phyloP scores from a whole-genome alignment of 2,888 invertebrate species.

The Frankliniella fusca region DNA sequence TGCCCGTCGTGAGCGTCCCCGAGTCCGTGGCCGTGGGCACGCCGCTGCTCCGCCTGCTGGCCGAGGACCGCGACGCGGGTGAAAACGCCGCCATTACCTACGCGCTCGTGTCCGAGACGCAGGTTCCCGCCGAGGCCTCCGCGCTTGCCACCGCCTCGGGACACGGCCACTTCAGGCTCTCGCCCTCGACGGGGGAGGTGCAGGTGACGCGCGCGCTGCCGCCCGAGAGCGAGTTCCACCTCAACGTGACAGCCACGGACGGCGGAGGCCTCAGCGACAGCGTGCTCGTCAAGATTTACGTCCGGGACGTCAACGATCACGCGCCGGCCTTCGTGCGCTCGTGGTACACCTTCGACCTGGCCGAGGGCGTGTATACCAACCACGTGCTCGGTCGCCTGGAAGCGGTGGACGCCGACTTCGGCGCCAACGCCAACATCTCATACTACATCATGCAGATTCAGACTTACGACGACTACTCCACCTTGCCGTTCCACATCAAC shows the following conservation, averaged over 20 bases:
- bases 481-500: constrained; percentile 67
- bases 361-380: constrained; percentile 71
- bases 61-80: constrained; percentile 68
- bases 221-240: constrained; percentile 68
- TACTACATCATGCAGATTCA: constrained; percentile 54
- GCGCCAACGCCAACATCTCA: constrained; percentile 71
- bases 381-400: constrained; percentile 69
- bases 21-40: constrained; percentile 70
- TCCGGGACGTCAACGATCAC: constrained; percentile 79
- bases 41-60: constrained; percentile 63
- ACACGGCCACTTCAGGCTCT: constrained; percentile 69
- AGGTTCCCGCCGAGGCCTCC: constrained; percentile 52
- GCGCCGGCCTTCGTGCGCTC: constrained; percentile 76
- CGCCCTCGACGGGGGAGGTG: constrained; percentile 70
- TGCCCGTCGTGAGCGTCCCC: constrained; percentile 64
- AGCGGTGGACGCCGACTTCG: constrained; percentile 75
- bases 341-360: constrained; percentile 76
- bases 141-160: constrained; percentile 40
- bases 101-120: constrained; percentile 63
- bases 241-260: constrained; percentile 73
- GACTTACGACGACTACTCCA: constrained; percentile 41
- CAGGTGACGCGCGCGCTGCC: constrained; percentile 66
- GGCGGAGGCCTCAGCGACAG: constrained; percentile 68
- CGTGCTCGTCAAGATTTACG: constrained; percentile 64
- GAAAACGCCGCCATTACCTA: constrained; percentile 68